These are phyloP conservation scores for Panorpa germanica DNA, from an alignment of 2,888 invertebrate species.

Conservation along the genomic window DNA sequence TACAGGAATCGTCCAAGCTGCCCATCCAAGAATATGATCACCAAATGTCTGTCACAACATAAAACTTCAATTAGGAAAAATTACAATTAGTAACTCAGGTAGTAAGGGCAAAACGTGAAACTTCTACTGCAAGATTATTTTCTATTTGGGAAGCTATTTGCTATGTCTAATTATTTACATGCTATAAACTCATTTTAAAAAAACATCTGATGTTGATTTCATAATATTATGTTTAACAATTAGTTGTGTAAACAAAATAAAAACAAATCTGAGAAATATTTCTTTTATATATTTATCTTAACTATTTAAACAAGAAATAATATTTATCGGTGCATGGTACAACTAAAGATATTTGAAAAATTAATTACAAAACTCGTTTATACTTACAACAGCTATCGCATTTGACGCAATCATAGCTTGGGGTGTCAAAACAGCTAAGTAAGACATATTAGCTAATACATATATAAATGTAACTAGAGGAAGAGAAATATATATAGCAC, in stretches of 20 bases:
- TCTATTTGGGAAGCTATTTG: too few relatives aligned
- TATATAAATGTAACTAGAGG: slow-evolving; percentile 79
- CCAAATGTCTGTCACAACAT: slow-evolving; percentile 85
- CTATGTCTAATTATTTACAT: too few relatives aligned
- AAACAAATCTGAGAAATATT: background rate
- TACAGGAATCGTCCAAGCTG: slow-evolving; percentile 70
- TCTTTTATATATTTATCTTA: background rate
- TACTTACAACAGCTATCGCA: slow-evolving; percentile 86
- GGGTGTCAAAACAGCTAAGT: slow-evolving; percentile 70
- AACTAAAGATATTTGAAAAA: background rate
- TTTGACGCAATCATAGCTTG: slow-evolving; percentile 70
- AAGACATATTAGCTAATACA: slow-evolving; percentile 74
- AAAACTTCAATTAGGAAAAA: slow-evolving; percentile 14
- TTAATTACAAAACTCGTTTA: slow-evolving; percentile 6
- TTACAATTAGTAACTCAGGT: background rate
- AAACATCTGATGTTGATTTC: too few relatives aligned
- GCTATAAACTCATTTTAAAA: too few relatives aligned
- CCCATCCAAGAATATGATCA: slow-evolving; percentile 47
- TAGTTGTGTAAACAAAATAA: slow-evolving; percentile 3
- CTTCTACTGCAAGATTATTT: too few relatives aligned
- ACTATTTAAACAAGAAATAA: background rate
- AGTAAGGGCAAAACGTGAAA: too few relatives aligned
- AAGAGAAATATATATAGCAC: slow-evolving; percentile 81
- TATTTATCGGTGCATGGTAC: slow-evolving; percentile 1
- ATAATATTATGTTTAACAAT: background rate